Percentiles rank a stretch among this genome's conserved stretches.
These are phyloP conservation scores for Octopus sinensis DNA, from an alignment of 1,140 invertebrate species.

Conservation along the genomic window DNA sequence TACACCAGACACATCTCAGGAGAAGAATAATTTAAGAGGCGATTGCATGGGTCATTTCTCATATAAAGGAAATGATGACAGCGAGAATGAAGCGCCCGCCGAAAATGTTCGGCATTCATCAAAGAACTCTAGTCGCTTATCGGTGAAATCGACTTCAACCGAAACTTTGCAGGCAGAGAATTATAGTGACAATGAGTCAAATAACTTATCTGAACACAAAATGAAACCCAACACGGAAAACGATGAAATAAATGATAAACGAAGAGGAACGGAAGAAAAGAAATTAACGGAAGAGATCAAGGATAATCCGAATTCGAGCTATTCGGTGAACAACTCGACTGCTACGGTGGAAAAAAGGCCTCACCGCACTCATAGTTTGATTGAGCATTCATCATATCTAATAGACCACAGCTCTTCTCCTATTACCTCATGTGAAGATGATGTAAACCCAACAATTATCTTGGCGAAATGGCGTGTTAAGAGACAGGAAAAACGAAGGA, in stretches of 20 bases:
- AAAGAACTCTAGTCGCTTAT: slow-evolving; percentile 41
- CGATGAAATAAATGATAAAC: slow-evolving; percentile 15
- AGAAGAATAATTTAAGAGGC: neutral
- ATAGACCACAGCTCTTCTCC: no score
- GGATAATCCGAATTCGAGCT: neutral
- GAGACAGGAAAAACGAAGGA: slow-evolving; percentile 29
- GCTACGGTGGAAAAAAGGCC: no score
- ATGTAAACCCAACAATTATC: slow-evolving; percentile 27
- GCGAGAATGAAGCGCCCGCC: slow-evolving; percentile 39
- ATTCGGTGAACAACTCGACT: no score
- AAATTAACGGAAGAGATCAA: slow-evolving; percentile 1
- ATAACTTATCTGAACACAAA: slow-evolving; percentile 32
- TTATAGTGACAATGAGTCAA: slow-evolving; percentile 36
- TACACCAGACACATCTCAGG: slow-evolving; percentile 24
- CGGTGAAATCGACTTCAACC: slow-evolving; percentile 48
- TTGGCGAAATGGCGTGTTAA: slow-evolving; percentile 46
- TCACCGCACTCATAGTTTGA: no score
- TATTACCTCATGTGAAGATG: no score
- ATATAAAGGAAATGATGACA: slow-evolving; percentile 35
- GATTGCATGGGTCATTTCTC: neutral
- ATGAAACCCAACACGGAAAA: slow-evolving; percentile 21
- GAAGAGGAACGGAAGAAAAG: neutral
- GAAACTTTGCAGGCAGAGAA: slow-evolving; percentile 46
- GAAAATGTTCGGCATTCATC: slow-evolving; percentile 33
- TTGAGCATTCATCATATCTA: no score